Evolutionary conservation across 2,888 invertebrate species (phyloP).

Genomic region (Epistrophella euchroma): DNA sequence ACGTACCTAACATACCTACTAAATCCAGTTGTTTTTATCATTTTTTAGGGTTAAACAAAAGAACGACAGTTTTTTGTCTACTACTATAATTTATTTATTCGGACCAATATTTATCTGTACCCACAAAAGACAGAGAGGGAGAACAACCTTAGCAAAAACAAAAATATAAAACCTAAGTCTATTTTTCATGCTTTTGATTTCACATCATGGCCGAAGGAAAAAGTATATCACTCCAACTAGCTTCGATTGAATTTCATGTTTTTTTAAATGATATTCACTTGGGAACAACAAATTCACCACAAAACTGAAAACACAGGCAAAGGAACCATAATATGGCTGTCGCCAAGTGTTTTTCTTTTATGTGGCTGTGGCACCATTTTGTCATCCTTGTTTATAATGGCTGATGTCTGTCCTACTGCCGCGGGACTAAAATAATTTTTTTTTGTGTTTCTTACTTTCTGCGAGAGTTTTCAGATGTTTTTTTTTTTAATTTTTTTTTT

Average conservation of each 20-base stretch:
- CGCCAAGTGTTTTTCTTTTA: slow-evolving; percentile 63
- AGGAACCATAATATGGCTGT: slow-evolving; percentile 26
- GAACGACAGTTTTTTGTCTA: background rate
- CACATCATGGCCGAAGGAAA: slow-evolving; percentile 9
- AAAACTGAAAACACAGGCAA: slow-evolving; percentile 38
- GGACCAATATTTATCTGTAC: slow-evolving; percentile 26
- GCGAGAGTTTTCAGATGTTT: slow-evolving; percentile 11
- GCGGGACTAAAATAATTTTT: slow-evolving; percentile 50
- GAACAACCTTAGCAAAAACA: slow-evolving; percentile 1
- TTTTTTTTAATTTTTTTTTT: slow-evolving; percentile 2
- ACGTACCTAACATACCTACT: too few species aligned
- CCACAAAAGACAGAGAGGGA: too few species aligned
- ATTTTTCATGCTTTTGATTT: slow-evolving; percentile 37
- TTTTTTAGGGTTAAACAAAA: too few species aligned
- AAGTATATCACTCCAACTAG: slow-evolving; percentile 37
- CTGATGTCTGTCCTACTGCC: slow-evolving; percentile 64
- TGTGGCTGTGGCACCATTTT: slow-evolving; percentile 70
- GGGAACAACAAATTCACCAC: slow-evolving; percentile 60
- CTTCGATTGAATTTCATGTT: slow-evolving; percentile 70
- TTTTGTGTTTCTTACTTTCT: slow-evolving; percentile 7
- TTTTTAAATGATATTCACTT: slow-evolving; percentile 61
- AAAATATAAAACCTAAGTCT: slow-evolving; percentile 1
- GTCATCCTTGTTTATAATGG: slow-evolving; percentile 59
- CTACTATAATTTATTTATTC: background rate
- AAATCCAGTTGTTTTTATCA: too few species aligned